A percentile compares a stretch with the other conserved stretches of the same genome.
Conservation (phyloP, 2,888 invertebrate genomes). For the Crepidodera aurea region DNA sequence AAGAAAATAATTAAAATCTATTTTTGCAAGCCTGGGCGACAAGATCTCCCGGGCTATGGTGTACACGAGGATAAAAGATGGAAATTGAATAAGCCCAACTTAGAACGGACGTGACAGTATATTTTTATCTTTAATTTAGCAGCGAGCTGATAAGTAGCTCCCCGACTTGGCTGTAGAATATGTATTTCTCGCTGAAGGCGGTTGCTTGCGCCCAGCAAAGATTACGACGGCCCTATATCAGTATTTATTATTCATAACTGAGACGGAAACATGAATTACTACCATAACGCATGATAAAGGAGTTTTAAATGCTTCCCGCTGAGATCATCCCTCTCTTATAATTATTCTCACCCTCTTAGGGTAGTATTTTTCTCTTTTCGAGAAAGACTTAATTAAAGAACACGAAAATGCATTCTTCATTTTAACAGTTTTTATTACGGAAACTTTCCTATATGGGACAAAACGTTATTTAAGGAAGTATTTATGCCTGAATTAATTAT, state of each 20-base stretch:
- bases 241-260: slow-evolving; percentile 62
- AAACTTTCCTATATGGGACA: too few species aligned
- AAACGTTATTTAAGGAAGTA: too few species aligned
- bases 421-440: too few species aligned
- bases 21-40: not conserved
- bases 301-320: slow-evolving; percentile 56
- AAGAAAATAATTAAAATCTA: not conserved
- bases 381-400: not conserved
- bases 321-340: slow-evolving; percentile 56
- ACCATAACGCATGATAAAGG: slow-evolving; percentile 60
- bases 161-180: slow-evolving; percentile 54
- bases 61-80: slow-evolving; percentile 48
- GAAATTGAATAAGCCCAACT: slow-evolving; percentile 61
- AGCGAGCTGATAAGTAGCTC: slow-evolving; percentile 59
- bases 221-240: slow-evolving; percentile 60
- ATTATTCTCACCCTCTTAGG: slow-evolving; percentile 45
- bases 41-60: slow-evolving; percentile 2
- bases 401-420: not conserved
- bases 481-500: too few species aligned
- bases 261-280: slow-evolving; percentile 59
- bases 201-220: slow-evolving; percentile 50
- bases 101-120: slow-evolving; percentile 61
- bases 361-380: not conserved
- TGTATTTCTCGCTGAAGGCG: slow-evolving; percentile 56
- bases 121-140: slow-evolving; percentile 63